Evolutionary conservation across 1,140 invertebrate genomes (phyloP).

Genomic region (Eriosoma lanigerum): DNA sequence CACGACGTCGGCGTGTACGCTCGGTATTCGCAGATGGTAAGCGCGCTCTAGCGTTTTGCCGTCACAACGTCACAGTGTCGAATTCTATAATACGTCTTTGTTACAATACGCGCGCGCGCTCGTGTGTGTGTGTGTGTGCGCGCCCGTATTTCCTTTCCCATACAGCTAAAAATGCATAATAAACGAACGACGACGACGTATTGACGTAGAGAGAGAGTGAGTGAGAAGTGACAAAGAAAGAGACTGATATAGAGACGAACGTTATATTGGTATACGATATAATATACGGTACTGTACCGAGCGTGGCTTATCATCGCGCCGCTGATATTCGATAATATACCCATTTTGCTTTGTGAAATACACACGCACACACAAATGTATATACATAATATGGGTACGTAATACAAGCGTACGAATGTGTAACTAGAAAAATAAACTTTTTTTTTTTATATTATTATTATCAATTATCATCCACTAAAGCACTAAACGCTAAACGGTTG

Average conservation of each 20-base stretch:
- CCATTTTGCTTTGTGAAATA: slow-evolving; percentile 4
- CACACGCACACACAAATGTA: background rate
- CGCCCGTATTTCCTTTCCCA: too few relatives aligned
- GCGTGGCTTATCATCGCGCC: background rate
- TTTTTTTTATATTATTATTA: too few relatives aligned
- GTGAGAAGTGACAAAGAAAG: too few relatives aligned
- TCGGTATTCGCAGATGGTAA: background rate
- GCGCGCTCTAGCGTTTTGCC: slow-evolving; percentile 35
- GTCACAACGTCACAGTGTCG: slow-evolving; percentile 1
- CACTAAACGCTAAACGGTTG: too few relatives aligned
- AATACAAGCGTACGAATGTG: too few relatives aligned
- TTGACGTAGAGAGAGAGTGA: background rate
- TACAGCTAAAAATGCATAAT: background rate
- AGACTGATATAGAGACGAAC: too few relatives aligned
- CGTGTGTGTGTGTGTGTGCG: background rate
- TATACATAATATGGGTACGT: too few relatives aligned
- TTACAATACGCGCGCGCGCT: background rate
- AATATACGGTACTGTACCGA: too few relatives aligned
- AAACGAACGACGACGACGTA: too few relatives aligned
- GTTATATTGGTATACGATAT: too few relatives aligned
- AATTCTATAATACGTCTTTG: slow-evolving; percentile 23
- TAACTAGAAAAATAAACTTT: too few relatives aligned
- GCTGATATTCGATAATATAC: slow-evolving; percentile 10
- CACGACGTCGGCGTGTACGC: background rate
- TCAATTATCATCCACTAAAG: slow-evolving; percentile 6